Base-by-base conservation (phyloP, 2,797 vertebrate genomes). In the Melanotaenia boesemani region DNA sequence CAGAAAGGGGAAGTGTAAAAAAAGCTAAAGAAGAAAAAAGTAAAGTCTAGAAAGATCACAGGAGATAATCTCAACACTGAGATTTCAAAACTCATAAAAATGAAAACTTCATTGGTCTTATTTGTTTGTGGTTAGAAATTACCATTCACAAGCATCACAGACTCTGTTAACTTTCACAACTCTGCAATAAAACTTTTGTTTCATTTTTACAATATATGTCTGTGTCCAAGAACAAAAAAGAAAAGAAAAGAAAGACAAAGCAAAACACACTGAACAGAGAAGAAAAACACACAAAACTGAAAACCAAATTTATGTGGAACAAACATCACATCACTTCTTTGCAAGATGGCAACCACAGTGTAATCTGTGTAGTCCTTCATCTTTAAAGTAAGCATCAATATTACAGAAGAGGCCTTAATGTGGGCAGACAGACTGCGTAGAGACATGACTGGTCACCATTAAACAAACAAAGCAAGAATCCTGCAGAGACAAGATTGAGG, bases 81-180 rank as follows among this genome's bases (percentile, higher is more conserved):
- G 56, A 81, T 82, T 89, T 86, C n/a, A 75, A 54, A 67, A 87
- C 79, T 73, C 41, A 67, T 88, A 79, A 89, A 90, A 83, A 57
- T 46, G 67, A 78, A 85, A 80, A 66, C 61, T 73, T 72, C 59
- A 80, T 80, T 75, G 73, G 59, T 70, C 72, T 78, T 86, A 79
- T 88, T 89, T 90, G 82, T 88, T 88, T 89, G 79, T 54, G 66
- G 83, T 86, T 44, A 75, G 76, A 84, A 85, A 89, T 88, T 82
- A 74, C 68, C 67, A 68, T 90, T 88, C 80, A 82, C 83, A 75
- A 86, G 78, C 86, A 86, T 85, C 83, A 74, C 84, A 85, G 83
- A 89, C 84, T 75, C 80, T 86, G 86, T 91, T 90, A 90, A 91
- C 76, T 88, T 92, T 89, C 86, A 92, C 89, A 86, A 81, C 82